phyloP scores from a whole-genome alignment of 1,140 invertebrate species.

The Trichomalopsis sarcophagae region DNA sequence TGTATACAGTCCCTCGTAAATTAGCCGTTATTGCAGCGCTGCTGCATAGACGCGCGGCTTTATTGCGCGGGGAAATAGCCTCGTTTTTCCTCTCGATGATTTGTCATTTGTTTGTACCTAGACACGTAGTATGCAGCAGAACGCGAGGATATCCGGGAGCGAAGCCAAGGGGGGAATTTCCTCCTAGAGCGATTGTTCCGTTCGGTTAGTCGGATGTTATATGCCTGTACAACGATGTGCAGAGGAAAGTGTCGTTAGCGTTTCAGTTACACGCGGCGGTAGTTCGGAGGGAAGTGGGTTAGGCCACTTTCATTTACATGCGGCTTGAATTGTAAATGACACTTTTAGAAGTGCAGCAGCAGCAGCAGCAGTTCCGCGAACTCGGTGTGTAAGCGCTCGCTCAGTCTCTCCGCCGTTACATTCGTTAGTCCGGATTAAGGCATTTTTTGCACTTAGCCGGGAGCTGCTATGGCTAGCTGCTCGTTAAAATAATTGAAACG shows the following conservation, averaged over 20 bases:
- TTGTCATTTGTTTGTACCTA: not conserved
- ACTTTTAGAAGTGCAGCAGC: not conserved
- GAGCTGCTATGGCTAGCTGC: not conserved
- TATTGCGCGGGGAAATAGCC: not conserved
- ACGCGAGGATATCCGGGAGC: no score
- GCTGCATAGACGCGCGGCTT: not conserved
- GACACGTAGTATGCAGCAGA: no score
- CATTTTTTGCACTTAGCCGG: not conserved
- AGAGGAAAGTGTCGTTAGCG: not conserved
- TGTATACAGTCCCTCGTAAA: conserved; percentile 32
- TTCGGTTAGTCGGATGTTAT: not conserved
- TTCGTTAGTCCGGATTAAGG: not conserved
- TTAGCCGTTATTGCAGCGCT: conserved; percentile 46
- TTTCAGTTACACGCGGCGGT: not conserved
- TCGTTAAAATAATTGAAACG: conserved; percentile 7
- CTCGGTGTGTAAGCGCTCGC: not conserved
- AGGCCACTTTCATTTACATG: conserved; percentile 21
- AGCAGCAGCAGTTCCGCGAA: not conserved
- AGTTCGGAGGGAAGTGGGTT: not conserved
- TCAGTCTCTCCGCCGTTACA: not conserved
- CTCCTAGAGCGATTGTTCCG: not conserved
- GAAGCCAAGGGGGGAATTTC: not conserved
- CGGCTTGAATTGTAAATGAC: conserved; percentile 20
- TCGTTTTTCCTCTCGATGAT: not conserved
- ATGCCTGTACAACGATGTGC: not conserved